Evolutionary conservation across 1,140 invertebrate genomes (phyloP), one percentile per base, ranked within the genome.

Genomic region (Cryptotermes secundus): DNA sequence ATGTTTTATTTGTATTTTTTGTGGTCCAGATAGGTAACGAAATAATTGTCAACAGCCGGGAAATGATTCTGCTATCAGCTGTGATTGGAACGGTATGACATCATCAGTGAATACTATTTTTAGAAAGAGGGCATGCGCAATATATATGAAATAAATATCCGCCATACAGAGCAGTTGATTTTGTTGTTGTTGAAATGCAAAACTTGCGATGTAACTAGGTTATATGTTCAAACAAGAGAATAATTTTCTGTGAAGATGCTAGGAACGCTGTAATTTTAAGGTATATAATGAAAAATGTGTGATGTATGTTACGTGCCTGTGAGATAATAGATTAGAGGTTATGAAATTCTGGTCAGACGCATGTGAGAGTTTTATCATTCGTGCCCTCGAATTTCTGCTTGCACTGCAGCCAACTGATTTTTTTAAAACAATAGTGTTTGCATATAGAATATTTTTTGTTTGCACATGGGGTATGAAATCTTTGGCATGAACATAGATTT

Each of bases 111-210:
- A 72, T 49, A 31, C 80, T 85, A 85, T 85, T 85, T 79, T 82
- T 85, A 85, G 72, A 85, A 38, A 45, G 31, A 36, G 84, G 38
- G 84, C 84, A 85, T 85, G 84, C 84, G 84, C 80, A 85, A 82
- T 85, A 83, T 85, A 82, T 82, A 85, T 82, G 34, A 81, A 84
- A 84, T 84, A 81, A 80, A 84, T n/a, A 72, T 84, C 81, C 81
- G 81, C 81, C 81, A 82, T 82, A 49, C 81, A 31, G 2, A 72
- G 59, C 14, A 72, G 59, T 72, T 26, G n/a, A 31, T 72, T 72
- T 82, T 82, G 81, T 82, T 82, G 81, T 49, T 59, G 36, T 19
- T 82, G 49, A 34, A 49, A 82, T 82, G 81, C 34, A 59, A 82
- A 49, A 49, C 53, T 22, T 38, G 14, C 35, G 80, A 36, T 49